These are phyloP conservation scores for Boulengeromyrus knoepffleri DNA, from an alignment of 2,113 vertebrate genomes.

Conservation along the genomic window DNA sequence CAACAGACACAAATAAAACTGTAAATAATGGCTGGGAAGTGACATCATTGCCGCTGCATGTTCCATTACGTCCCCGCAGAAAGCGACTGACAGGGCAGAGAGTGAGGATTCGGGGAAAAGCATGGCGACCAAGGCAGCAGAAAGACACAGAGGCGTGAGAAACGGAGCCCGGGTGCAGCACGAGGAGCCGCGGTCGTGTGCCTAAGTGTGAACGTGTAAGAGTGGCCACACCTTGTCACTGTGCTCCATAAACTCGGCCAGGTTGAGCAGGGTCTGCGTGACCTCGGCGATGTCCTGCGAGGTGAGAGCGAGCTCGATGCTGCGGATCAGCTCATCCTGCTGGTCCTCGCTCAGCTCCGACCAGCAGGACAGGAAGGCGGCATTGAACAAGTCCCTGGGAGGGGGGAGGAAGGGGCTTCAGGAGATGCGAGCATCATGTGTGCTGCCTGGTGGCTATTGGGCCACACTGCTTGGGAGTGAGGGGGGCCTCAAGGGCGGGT, in stretches of 20 bases:
- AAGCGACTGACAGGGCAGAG: background rate
- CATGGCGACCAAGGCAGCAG: background rate
- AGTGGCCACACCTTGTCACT: constrained; percentile 84
- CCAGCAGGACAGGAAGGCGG: constrained; percentile 97
- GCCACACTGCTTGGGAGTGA: background rate
- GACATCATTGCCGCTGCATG: background rate
- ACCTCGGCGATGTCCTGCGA: constrained; percentile 97
- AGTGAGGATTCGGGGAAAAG: background rate
- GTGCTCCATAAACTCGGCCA: constrained; percentile 99
- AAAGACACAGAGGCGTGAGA: background rate
- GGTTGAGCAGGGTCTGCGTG: constrained; percentile 91
- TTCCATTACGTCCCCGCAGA: background rate
- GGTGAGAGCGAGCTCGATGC: constrained; percentile 90
- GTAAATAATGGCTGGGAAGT: background rate
- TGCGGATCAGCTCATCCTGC: constrained; percentile 95
- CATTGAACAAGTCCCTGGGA: constrained; percentile 90
- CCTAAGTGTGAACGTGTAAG: background rate
- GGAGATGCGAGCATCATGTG: background rate
- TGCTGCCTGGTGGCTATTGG: background rate
- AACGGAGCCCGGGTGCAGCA: background rate
- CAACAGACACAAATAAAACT: background rate
- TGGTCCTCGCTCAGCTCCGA: constrained; percentile 95
- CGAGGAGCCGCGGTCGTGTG: background rate
- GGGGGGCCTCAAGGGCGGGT: background rate
- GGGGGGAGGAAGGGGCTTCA: background rate